Conservation (phyloP, 2,113 vertebrate species). For the Neofelis nebulosa region DNA sequence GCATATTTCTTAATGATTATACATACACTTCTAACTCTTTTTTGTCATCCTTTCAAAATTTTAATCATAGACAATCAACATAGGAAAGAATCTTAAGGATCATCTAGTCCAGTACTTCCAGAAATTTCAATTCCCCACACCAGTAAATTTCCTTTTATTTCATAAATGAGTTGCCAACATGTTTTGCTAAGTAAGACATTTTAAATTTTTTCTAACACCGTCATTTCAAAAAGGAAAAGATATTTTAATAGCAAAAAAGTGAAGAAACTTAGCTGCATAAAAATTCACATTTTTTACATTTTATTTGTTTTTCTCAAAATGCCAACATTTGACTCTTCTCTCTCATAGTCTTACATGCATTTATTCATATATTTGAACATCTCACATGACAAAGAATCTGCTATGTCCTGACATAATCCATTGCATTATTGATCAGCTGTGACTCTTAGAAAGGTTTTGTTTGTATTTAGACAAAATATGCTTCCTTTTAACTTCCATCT, state of each 20-base stretch:
- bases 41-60: not conserved
- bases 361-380: not conserved
- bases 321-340: not conserved
- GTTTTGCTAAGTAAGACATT: not conserved
- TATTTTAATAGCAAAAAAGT: not conserved
- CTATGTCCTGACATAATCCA: not conserved
- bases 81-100: not conserved
- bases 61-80: not conserved
- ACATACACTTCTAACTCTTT: not conserved
- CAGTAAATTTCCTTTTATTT: not conserved
- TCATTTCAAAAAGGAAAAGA: not conserved
- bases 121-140: not conserved
- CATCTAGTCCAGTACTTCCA: not conserved
- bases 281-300: not conserved
- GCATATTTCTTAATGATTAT: not conserved
- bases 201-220: not conserved
- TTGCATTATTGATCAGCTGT: not conserved
- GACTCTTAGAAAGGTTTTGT: not conserved
- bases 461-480: not conserved
- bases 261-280: not conserved
- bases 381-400: not conserved
- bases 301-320: not conserved
- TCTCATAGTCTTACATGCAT: not conserved
- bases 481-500: not conserved
- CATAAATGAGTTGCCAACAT: not conserved